Evolutionary conservation across 2,113 vertebrate genomes (phyloP).

Genomic region (Microtus ochrogaster): DNA sequence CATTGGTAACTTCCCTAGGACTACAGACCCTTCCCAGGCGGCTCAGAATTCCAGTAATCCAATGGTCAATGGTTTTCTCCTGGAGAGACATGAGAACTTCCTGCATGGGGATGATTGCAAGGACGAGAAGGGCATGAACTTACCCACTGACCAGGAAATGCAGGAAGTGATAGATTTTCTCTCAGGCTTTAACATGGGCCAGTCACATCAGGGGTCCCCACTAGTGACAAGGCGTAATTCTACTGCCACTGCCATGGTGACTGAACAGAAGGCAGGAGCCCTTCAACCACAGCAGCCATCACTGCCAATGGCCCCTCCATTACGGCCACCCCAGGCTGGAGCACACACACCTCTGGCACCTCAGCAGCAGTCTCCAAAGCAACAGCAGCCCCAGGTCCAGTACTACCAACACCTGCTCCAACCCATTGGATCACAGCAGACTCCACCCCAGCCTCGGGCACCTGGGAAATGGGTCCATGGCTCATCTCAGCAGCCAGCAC

Average conservation of each 20-base stretch:
- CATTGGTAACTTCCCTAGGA: slow-evolving; percentile 89
- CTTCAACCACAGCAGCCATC: slow-evolving; percentile 88
- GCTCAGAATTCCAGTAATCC: slow-evolving; percentile 83
- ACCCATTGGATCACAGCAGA: slow-evolving; percentile 88
- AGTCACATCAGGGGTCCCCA: slow-evolving; percentile 97
- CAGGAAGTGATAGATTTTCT: slow-evolving; percentile 99
- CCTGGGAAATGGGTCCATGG: slow-evolving; percentile 92
- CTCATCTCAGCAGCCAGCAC: slow-evolving; percentile 90
- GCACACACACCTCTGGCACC: slow-evolving; percentile 90
- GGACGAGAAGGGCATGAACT: slow-evolving; percentile 97
- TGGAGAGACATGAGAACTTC: slow-evolving; percentile 85
- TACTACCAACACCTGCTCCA: slow-evolving; percentile 96
- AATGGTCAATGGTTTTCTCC: slow-evolving; percentile 90
- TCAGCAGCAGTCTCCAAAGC: slow-evolving; percentile 88
- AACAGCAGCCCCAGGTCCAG: slow-evolving; percentile 91
- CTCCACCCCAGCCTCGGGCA: slow-evolving; percentile 83
- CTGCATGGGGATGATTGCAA: slow-evolving; percentile 85
- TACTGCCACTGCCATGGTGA: slow-evolving; percentile 90
- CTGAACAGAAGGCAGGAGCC: slow-evolving; percentile 92
- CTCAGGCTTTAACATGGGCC: slow-evolving; percentile 99
- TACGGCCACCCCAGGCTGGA: slow-evolving; percentile 84
- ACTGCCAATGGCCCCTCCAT: slow-evolving; percentile 68
- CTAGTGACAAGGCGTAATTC: slow-evolving; percentile 96
- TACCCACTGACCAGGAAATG: slow-evolving; percentile 99
- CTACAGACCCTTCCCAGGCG: slow-evolving; percentile 85